Percentiles rank a stretch among this genome's conserved stretches.
These are phyloP conservation scores for Hippocampus comes DNA, from an alignment of 2,113 vertebrate species.

Conservation along the genomic window DNA sequence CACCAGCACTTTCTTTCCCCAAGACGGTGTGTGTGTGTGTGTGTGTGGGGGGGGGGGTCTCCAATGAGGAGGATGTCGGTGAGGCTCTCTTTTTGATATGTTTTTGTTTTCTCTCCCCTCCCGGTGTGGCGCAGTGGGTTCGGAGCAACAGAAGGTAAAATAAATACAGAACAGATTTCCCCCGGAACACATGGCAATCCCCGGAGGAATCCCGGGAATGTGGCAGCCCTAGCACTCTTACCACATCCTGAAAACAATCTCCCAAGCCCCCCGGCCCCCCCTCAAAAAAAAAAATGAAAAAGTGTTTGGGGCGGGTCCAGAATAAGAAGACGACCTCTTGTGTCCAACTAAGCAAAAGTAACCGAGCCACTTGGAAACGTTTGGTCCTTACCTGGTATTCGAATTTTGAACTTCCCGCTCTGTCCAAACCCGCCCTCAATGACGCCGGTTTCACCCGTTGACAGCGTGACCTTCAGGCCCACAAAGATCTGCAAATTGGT, in stretches of 20 bases:
- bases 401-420: slow-evolving; percentile 94
- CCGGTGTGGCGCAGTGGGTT: slow-evolving; percentile 55
- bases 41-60: slow-evolving; percentile 11
- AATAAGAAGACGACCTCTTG: neutral
- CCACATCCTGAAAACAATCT: slow-evolving; percentile 68
- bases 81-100: slow-evolving; percentile 59
- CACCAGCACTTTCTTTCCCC: neutral
- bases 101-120: slow-evolving; percentile 68
- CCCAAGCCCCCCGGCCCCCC: slow-evolving; percentile 24
- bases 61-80: slow-evolving; percentile 60
- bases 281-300: slow-evolving; percentile 1
- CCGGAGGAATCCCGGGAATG: slow-evolving; percentile 70
- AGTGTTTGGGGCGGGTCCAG: slow-evolving; percentile 9
- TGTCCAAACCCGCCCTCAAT: slow-evolving; percentile 94
- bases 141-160: slow-evolving; percentile 74
- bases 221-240: slow-evolving; percentile 50
- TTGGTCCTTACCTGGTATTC: slow-evolving; percentile 78
- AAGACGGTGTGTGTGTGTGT: slow-evolving; percentile 8
- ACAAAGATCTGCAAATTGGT: slow-evolving; percentile 96
- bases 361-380: neutral
- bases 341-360: neutral
- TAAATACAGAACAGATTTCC: slow-evolving; percentile 71
- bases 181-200: slow-evolving; percentile 64
- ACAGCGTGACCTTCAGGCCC: slow-evolving; percentile 87
- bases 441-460: slow-evolving; percentile 85